Evolutionary conservation across 2,113 vertebrate genomes (phyloP).

Genomic region (Bombycilla garrulus): DNA sequence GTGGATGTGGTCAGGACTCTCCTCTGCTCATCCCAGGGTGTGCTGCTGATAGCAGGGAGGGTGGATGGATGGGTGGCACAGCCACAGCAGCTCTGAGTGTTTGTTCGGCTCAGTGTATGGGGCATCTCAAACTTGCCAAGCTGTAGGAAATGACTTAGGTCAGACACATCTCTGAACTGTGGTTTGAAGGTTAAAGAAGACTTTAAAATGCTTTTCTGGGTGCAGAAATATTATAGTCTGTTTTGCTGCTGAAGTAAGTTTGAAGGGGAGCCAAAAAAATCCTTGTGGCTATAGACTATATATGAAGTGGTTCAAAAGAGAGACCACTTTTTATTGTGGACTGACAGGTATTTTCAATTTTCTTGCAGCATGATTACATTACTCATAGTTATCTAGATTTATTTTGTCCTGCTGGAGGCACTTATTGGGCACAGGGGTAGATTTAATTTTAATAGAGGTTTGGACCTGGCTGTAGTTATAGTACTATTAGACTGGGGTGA

Average conservation of each 20-base stretch:
- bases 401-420: slow-evolving; percentile 55
- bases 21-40: neutral
- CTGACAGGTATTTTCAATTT: slow-evolving; percentile 48
- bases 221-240: neutral
- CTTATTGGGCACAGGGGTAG: slow-evolving; percentile 28
- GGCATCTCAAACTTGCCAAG: neutral
- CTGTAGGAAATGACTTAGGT: neutral
- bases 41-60: neutral
- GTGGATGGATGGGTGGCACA: neutral
- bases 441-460: slow-evolving; percentile 58
- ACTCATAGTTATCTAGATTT: slow-evolving; percentile 49
- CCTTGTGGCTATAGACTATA: neutral
- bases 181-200: slow-evolving; percentile 42
- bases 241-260: slow-evolving; percentile 2
- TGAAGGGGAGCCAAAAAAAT: slow-evolving; percentile 45
- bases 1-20: neutral
- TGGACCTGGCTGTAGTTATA: slow-evolving; percentile 42
- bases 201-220: slow-evolving; percentile 6
- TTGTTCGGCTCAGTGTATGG: neutral
- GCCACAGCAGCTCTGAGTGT: neutral
- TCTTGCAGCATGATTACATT: slow-evolving; percentile 51
- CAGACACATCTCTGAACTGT: neutral
- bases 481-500: slow-evolving; percentile 35
- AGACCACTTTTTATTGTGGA: slow-evolving; percentile 42
- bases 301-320: slow-evolving; percentile 13